Base-by-base conservation (phyloP, 92 coral and sea anemone genomes). In the Parazoanthus swiftii region DNA sequence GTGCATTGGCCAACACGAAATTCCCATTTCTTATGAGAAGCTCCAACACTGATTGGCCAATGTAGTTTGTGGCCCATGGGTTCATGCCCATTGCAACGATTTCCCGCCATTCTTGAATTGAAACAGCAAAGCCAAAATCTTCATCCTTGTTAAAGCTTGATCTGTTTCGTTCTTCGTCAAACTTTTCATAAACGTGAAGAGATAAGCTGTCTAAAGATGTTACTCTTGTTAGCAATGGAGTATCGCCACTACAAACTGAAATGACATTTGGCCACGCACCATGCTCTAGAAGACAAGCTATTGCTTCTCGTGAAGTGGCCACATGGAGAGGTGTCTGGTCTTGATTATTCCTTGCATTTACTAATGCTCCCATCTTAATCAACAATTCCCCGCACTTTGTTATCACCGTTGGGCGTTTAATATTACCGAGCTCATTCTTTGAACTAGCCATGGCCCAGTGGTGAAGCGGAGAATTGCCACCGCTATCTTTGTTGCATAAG, bases 311-410 rank as follows among this genome's bases (percentile, higher is more conserved):
- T 16, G 26, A 46, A 20, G 23, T 44, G 15, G 81, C 81, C 8
- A 77, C 21, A 77, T 77, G 81, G 58, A 77, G 81, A 20, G 81
- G 81, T 5, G 81, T 77, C 54, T 39, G 58, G 29, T 77, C 81
- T 43, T 39, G n/a, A n/a, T 77, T 54, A 13, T 54, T 54, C 20
- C 56, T 77, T 20, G 33, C 59, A 21, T 77, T 77, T 9, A 77
- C 81, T 8, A 15, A 44, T 29, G 56, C 56, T 18, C 81, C 81
- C 16, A 21, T 77, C n/a, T 6, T 21, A 42, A 54, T 13, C 1
- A 54, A 54, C 59, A 54, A 0, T 54, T 54, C 20, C 9, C 59
- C 59, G 33, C 0, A 29, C 33, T 29, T 0, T 29, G 33, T 29
- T 29, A 29, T 29, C 58, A 10, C 8, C 58, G 58, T 9, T 51